A percentile compares a stretch with the other conserved stretches of the same genome.
Evolutionary conservation across 2,888 invertebrate species (phyloP).

Genomic region (Chrysolina haemoptera): DNA sequence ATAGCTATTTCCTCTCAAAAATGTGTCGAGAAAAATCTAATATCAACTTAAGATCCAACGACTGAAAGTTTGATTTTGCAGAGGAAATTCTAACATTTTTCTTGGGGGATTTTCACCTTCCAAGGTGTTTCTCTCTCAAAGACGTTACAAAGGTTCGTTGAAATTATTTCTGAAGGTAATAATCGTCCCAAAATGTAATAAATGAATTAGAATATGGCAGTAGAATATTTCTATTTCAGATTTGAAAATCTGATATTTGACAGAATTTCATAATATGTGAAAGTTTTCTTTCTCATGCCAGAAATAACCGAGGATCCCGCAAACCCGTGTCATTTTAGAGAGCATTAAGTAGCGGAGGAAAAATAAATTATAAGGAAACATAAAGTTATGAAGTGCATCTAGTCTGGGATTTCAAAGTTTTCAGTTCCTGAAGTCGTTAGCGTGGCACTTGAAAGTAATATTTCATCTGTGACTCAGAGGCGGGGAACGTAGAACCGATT

Average conservation of each 20-base stretch:
- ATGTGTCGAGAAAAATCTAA: too few relatives aligned
- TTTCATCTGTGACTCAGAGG: constrained; percentile 43
- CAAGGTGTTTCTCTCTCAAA: too few relatives aligned
- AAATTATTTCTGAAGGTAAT: too few relatives aligned
- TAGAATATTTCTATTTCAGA: neutral
- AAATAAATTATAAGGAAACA: constrained; percentile 50
- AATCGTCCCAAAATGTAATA: too few relatives aligned
- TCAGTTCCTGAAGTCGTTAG: constrained; percentile 55
- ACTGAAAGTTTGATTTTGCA: too few relatives aligned
- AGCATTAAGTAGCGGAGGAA: constrained; percentile 35
- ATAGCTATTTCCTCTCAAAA: too few relatives aligned
- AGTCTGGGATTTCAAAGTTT: constrained; percentile 49
- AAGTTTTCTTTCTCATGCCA: neutral
- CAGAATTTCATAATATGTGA: neutral
- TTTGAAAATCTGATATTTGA: neutral
- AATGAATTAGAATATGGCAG: too few relatives aligned
- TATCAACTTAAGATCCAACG: too few relatives aligned
- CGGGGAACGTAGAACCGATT: constrained; percentile 5
- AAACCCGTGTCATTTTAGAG: constrained; percentile 36
- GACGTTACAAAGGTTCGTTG: too few relatives aligned
- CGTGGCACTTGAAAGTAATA: constrained; percentile 50
- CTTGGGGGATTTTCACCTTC: too few relatives aligned
- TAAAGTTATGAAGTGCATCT: constrained; percentile 52
- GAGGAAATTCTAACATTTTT: too few relatives aligned
- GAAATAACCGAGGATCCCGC: constrained; percentile 29